phyloP scores from a whole-genome alignment of 2,113 vertebrate species.

The Takifugu flavidus region DNA sequence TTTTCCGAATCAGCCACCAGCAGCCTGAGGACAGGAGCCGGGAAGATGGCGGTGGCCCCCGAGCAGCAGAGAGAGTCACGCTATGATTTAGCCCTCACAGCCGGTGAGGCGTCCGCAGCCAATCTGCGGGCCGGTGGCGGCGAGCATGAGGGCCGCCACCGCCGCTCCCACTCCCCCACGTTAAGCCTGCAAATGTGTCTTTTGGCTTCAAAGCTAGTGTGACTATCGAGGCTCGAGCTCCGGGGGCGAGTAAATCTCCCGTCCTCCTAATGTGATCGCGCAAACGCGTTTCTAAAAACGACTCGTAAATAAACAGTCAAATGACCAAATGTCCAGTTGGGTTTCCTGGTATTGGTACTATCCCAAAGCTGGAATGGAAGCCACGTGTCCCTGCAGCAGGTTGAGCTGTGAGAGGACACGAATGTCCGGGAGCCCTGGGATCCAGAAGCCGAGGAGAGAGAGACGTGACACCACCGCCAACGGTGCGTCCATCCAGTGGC shows the following conservation, averaged over 20 bases:
- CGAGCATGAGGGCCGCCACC: conserved; percentile 50
- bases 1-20: conserved; percentile 33
- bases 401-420: no score
- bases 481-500: conserved; percentile 31
- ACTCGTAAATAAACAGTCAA: conserved; percentile 22
- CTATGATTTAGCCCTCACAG: conserved; percentile 58
- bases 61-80: conserved; percentile 32
- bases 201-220: conserved; percentile 50
- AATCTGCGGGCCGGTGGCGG: conserved; percentile 52
- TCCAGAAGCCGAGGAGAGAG: no score
- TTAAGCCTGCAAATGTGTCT: conserved; percentile 49
- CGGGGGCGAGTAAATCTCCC: conserved; percentile 18
- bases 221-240: conserved; percentile 30
- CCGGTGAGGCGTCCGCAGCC: conserved; percentile 41
- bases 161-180: conserved; percentile 50
- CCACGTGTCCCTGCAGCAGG: no score
- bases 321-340: not conserved
- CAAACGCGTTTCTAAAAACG: conserved; percentile 26
- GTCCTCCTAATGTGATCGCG: conserved; percentile 29
- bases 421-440: no score
- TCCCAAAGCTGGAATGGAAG: no score
- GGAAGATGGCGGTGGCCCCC: conserved; percentile 23
- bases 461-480: no score
- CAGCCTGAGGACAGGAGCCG: conserved; percentile 31
- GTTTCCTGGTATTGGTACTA: no score